phyloP scores from a whole-genome alignment of 2,797 vertebrate species.

The Pipistrellus kuhlii region DNA sequence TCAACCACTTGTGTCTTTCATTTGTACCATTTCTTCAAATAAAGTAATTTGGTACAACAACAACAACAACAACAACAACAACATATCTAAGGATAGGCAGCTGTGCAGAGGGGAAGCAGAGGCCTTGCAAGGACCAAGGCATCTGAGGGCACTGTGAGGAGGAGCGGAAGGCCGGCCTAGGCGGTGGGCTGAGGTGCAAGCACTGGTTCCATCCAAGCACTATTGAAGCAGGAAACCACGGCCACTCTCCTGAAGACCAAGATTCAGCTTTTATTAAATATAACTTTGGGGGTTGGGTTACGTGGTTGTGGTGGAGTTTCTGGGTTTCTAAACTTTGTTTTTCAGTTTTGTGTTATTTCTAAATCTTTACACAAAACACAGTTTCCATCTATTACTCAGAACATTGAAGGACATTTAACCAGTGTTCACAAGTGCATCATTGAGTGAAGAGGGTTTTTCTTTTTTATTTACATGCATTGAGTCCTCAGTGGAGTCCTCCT shows the following conservation, averaged over 20 bases:
- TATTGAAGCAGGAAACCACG: too few species aligned
- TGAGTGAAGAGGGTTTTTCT: not conserved
- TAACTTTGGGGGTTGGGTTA: not conserved
- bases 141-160: too few species aligned
- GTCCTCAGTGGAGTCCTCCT: not conserved
- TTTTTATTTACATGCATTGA: not conserved
- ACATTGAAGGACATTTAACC: not conserved
- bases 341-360: not conserved
- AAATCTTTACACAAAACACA: not conserved
- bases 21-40: too few species aligned
- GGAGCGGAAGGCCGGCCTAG: too few species aligned
- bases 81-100: too few species aligned
- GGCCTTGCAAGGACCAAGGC: too few species aligned
- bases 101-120: too few species aligned
- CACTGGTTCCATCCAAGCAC: too few species aligned
- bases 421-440: not conserved
- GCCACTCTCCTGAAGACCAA: not conserved
- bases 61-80: too few species aligned
- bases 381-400: slow-evolving; percentile 38
- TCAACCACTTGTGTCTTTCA: too few species aligned
- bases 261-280: slow-evolving; percentile 39
- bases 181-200: too few species aligned
- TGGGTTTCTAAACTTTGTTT: not conserved
- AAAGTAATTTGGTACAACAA: too few species aligned
- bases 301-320: not conserved